Evolutionary conservation across 2,888 invertebrate genomes (phyloP), one percentile per base, ranked within the genome.

Genomic region (Parapristionchus giblindavisi): DNA sequence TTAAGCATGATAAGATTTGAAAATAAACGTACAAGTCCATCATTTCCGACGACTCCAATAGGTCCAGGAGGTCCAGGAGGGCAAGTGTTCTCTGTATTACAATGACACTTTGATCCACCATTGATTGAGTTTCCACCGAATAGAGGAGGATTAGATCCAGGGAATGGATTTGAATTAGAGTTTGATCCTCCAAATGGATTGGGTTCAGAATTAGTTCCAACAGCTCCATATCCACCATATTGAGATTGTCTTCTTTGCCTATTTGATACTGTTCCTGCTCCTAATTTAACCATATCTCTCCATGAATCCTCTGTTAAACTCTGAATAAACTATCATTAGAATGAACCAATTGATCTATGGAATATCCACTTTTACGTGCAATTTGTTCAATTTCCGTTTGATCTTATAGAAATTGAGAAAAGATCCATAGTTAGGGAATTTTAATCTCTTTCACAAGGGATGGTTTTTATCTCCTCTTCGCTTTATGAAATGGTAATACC

Each of bases 231-330:
- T 52, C 70, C 70, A 5, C 70, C 70, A 24, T 70, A 70, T 36
- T 70, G 70, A n/a, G 70, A 51, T 54, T 70, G 70, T 5, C 70
- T 17, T n/a, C 70, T 52, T 52, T 70, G 70, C 54, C 70, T 51
- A 24, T 70, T 32, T 2, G 70, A 36, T 8, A 54, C 38, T 34
- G 38, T 38, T 5, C 70, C 81, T 27, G 83, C 83, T 52, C 83
- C 83, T n/a, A 83, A 70, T 14, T 77, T 79, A 6, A 83, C 73
- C 83, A 83, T 83, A 72, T 83, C 79, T 27, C 77, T 74, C 83
- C 83, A 83, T 38, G 81, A 68, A 54, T 81, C 81, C 65, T 83
- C 81, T 40, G 81, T 80, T 52, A 80, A 77, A n/a, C 77, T 78
- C 82, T 82, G 43, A 63, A 77, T 29, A 40, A 21, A 65, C n/a